phyloP scores from a whole-genome alignment of 1,140 invertebrate genomes.

The Caenorhabditis briggsae region DNA sequence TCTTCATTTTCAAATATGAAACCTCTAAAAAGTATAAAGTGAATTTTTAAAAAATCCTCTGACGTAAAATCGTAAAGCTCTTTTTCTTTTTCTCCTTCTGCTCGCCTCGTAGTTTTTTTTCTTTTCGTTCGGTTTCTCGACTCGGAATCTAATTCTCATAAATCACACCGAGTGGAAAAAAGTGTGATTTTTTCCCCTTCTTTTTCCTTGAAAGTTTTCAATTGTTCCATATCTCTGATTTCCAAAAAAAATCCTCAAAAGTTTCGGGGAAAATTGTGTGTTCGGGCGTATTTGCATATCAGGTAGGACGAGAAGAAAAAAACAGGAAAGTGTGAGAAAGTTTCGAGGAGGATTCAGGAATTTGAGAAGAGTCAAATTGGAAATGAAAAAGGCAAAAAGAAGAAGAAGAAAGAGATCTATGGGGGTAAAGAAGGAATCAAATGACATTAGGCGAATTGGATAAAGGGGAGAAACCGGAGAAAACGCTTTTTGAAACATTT shows the following conservation, averaged over 20 bases:
- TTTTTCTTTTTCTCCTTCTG: not conserved
- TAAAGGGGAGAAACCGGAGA: not conserved
- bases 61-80: slow-evolving; percentile 21
- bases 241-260: not conserved
- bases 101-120: slow-evolving; percentile 11
- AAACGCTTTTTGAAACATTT: not conserved
- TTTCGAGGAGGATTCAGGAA: slow-evolving; percentile 13
- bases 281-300: slow-evolving; percentile 49
- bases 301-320: not conserved
- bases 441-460: slow-evolving; percentile 41
- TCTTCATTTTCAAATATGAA: not conserved
- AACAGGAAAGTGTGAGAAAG: slow-evolving; percentile 18
- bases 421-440: not conserved
- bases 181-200: slow-evolving; percentile 5
- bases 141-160: slow-evolving; percentile 53
- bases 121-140: slow-evolving; percentile 1
- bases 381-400: not conserved
- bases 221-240: slow-evolving; percentile 22
- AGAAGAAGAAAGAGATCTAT: not conserved
- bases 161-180: slow-evolving; percentile 23
- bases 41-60: not conserved
- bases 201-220: not conserved
- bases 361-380: slow-evolving; percentile 34
- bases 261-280: not conserved
- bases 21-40: not conserved